Base-by-base conservation (phyloP, 2,113 vertebrate genomes). In the Otus sunia region DNA sequence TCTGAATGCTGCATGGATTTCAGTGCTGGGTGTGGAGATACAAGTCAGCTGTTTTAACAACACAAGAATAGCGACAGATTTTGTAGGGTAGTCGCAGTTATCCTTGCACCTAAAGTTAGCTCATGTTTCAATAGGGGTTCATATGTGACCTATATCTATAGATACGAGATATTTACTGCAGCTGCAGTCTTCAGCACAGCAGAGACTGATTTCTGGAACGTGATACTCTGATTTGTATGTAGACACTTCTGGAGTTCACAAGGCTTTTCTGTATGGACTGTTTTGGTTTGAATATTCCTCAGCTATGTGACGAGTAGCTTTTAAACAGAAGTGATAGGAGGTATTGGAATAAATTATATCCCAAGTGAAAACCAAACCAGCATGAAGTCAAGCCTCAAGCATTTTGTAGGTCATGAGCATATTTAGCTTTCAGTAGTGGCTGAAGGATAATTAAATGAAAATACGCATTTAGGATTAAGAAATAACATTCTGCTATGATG, bases 221-320 rank as follows among this genome's bases (percentile, higher is more conserved):
- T 0, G 2, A 20, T 58, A 52, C 32, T 86, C 56, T 71, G 17
- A 14, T 55, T 71, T 63, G 32, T 47, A 25, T 0, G 5, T 11
- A 88, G 27, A 10, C 12, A 9, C 11, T 74, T 49, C 41, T 71
- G 66, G 19, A 71, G 47, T 20, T 91, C 37, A 37, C 22, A 59
- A 56, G 63, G 41, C 34, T 66, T 80, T 82, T 87, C 47, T 41
- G 12, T 34, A 37, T 58, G 49, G 62, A 16, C 9, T 39, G 23
- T 2, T 91, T 73, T 58, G 4, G 7, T 86, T 73, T 50, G 36
- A 45, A 23, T 41, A 11, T 37, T 94, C 20, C 43, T 66, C 72
- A 49, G 34, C 29, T 58, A 55, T 69, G 14, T 10, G 18, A 74
- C 5, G 2, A 59, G 27, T 41, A 82, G 41, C 22, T 92, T 71